These are phyloP conservation scores for Echinops telfairi DNA, from an alignment of 2,113 vertebrate species.

Conservation along the genomic window DNA sequence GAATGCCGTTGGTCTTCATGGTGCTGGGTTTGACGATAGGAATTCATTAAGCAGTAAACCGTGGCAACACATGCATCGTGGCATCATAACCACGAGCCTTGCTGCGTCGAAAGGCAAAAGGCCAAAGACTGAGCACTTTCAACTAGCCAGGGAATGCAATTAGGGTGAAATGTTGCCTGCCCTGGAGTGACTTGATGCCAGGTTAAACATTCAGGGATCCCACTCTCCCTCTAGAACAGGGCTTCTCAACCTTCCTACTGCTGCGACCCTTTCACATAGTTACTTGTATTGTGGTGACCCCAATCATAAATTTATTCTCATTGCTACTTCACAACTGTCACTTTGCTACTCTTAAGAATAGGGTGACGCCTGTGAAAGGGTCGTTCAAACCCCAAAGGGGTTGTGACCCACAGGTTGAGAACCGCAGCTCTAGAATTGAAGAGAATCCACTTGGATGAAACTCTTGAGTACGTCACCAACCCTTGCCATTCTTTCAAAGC, in stretches of 20 bases:
- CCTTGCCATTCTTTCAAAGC: conserved; percentile 65
- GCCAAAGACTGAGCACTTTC: conserved; percentile 72
- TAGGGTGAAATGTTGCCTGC: conserved; percentile 65
- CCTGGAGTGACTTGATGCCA: conserved; percentile 73
- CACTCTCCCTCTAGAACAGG: conserved; percentile 33
- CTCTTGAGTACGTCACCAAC: conserved; percentile 52
- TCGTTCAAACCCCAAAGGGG: no score
- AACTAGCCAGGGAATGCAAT: conserved; percentile 75
- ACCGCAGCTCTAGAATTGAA: conserved; percentile 57
- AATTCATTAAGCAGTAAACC: conserved; percentile 79
- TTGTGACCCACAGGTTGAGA: no score
- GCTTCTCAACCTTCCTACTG: no score
- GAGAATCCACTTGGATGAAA: conserved; percentile 62
- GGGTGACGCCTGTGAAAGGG: no score
- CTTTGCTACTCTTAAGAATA: no score
- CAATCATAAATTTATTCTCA: no score
- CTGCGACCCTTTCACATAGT: no score
- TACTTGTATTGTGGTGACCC: no score
- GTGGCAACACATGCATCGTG: conserved; percentile 73
- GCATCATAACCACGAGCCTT: conserved; percentile 78
- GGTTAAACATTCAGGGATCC: conserved; percentile 79
- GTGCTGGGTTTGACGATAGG: conserved; percentile 69
- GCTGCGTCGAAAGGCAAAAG: conserved; percentile 71
- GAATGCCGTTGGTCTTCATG: conserved; percentile 40
- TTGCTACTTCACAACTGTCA: no score